Evolutionary conservation across 2,113 vertebrate species (phyloP), one percentile per base, ranked within the genome.

Genomic region (Oryzias celebensis): DNA sequence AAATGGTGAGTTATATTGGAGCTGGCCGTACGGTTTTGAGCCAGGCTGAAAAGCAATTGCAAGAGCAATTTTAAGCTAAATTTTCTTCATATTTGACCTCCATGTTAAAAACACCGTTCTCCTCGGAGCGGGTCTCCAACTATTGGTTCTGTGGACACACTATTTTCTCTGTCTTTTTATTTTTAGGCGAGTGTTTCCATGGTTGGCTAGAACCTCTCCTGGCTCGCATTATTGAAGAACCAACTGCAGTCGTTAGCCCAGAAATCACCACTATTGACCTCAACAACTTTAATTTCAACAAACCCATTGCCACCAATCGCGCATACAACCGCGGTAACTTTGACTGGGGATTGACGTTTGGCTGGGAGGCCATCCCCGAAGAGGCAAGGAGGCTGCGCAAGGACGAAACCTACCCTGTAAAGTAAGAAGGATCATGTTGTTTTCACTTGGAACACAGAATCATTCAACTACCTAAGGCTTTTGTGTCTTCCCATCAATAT

Each of bases 181-280:
- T 13, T n/a, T n/a, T 70, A 99, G 97, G 97, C 1, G 97, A 98
- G 78, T 98, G 96, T 80, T 98, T 98, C 81, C 93, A 95, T 0
- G 95, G 96, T 17, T 99, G 97, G 97, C 86, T 99, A 28, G 97
- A 99, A 76, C 96, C 96, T 4, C 92, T 98, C 15, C 77, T 98
- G 14, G 89, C 90, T 1, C 93, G 97, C 15, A 97, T 98, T 3
- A 92, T 95, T 0, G 93, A 98, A 69, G 94, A 98, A n/a, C 91
- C 93, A 54, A 96, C 91, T 0, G 94, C 92, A 0, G 97, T 98
- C 0, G 96, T 98, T 14, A 98, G 96, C 77, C 97, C 96, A 0
- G 96, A 98, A 77, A 99, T 98, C 14, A 89, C 88, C 80, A 93
- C 93, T 87, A 98, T 98, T 3, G 94, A 98, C 82, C 88, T 98